Percentiles rank a stretch among this genome's conserved stretches.
Conservation (phyloP, 2,888 invertebrate genomes). For the Drosophila kokeensis region DNA sequence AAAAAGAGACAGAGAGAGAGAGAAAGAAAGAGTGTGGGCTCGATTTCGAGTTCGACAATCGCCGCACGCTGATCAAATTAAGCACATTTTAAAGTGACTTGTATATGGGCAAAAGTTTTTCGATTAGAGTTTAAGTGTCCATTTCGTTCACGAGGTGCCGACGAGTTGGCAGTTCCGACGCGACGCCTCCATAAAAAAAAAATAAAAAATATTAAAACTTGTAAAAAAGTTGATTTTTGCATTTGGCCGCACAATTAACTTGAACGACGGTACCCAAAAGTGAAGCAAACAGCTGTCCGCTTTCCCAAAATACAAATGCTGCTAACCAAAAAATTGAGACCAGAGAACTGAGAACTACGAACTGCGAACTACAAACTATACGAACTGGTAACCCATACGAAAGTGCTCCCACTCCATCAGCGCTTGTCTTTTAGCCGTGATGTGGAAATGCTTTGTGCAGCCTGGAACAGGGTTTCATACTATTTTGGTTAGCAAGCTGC, state of each 20-base stretch:
- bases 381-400: conserved; percentile 24
- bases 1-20: conserved; percentile 7
- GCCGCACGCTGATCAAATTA: conserved; percentile 79
- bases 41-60: conserved; percentile 59
- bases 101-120: conserved; percentile 79
- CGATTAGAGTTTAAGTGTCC: conserved; percentile 80
- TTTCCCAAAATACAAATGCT: conserved; percentile 53
- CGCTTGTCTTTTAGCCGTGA: conserved; percentile 50
- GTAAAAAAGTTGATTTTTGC: conserved; percentile 76
- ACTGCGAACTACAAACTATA: conserved; percentile 16
- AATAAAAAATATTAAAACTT: conserved; percentile 49
- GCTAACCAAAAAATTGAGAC: background rate
- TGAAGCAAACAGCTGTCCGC: conserved; percentile 61
- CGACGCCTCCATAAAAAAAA: conserved; percentile 12
- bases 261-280: conserved; percentile 53
- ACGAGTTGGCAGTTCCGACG: conserved; percentile 45
- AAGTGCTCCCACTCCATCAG: conserved; percentile 25
- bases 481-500: conserved; percentile 71
- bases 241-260: conserved; percentile 78
- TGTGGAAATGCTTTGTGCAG: conserved; percentile 54
- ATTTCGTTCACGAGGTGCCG: conserved; percentile 76
- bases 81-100: conserved; percentile 79
- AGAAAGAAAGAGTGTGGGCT: conserved; percentile 12
- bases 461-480: conserved; percentile 43
- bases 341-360: background rate